Base-by-base conservation (phyloP, 2,888 invertebrate species). In the Zelleria hepariella region DNA sequence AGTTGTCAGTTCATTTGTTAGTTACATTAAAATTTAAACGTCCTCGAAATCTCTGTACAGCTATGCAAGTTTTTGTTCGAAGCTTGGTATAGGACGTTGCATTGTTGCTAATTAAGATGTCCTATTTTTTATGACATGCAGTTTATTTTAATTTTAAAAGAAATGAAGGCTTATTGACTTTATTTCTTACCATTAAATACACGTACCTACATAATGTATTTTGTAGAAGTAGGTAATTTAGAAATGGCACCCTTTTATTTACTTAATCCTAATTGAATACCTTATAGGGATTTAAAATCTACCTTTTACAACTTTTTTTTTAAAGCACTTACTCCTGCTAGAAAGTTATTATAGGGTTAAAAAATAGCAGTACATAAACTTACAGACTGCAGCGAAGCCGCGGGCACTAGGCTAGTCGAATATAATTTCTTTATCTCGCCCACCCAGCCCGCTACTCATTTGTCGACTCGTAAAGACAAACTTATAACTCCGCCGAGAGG, bases 391-490 rank as follows among this genome's bases (percentile, higher is more conserved):
- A 4, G 42, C 6, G n/a, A 42, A 15, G n/a, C 10, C 10, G n/a
- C 42, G 20, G n/a, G 7, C 18, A 25, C 64, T 70, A 74, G 20
- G 27, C 68, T 67, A 65, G 25, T 20, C 6, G 68, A 71, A 72
- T 72, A 78, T 84, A 80, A 85, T 83, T 81, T 85, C 84, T 85
- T 82, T 85, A 84, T 85, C 84, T 78, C 71, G 67, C 65, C 66
- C 65, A 70, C 72, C 71, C 84, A 85, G 82, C 75, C 69, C 71
- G 77, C 54, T 24, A 54, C 76, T 73, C 78, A 80, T 82, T 82
- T 78, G 78, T 77, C 74, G 74, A 68, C 70, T 75, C 78, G 23
- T 51, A 51, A 42, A 51, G 51, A 51, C 51, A 51, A 51, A 51
- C 51, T 51, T 51, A 23, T 51, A 20, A 51, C 51, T 23, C 32